phyloP scores from a whole-genome alignment of 2,113 vertebrate genomes.

The Tricholaema leucomelas region DNA sequence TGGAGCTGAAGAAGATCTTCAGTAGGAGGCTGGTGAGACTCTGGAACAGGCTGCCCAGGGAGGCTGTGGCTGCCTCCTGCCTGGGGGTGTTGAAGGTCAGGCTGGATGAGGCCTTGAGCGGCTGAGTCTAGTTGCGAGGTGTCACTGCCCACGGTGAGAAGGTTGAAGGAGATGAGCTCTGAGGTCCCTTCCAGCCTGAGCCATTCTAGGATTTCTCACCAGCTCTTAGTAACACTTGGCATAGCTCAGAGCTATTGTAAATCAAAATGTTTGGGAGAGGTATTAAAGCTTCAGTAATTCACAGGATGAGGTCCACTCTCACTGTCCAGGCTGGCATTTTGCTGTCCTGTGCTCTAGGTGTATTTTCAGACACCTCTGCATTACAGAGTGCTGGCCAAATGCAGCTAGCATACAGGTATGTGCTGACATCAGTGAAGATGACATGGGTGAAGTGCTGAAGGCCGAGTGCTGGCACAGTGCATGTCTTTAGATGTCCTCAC shows the following conservation, averaged over 20 bases:
- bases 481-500: background rate
- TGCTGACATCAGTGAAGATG: background rate
- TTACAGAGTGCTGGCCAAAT: background rate
- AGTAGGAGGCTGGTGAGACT: too few relatives aligned
- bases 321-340: background rate
- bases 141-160: too few relatives aligned
- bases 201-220: background rate
- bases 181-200: too few relatives aligned
- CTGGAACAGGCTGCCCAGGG: too few relatives aligned
- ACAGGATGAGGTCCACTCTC: background rate
- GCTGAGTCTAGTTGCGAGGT: too few relatives aligned
- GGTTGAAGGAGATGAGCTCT: too few relatives aligned
- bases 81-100: too few relatives aligned
- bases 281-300: background rate
- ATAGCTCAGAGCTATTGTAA: background rate
- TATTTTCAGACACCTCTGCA: background rate
- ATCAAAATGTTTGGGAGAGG: background rate
- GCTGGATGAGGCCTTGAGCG: too few relatives aligned
- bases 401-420: background rate
- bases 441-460: background rate
- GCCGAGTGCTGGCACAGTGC: background rate
- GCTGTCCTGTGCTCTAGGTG: background rate
- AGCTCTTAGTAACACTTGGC: background rate
- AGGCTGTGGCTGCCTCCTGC: too few relatives aligned
- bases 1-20: too few relatives aligned